Evolutionary conservation across 30 jellyfish, hydroid and myxozoan genomes (phyloP).

Genomic region (Cassiopea xamachana): DNA sequence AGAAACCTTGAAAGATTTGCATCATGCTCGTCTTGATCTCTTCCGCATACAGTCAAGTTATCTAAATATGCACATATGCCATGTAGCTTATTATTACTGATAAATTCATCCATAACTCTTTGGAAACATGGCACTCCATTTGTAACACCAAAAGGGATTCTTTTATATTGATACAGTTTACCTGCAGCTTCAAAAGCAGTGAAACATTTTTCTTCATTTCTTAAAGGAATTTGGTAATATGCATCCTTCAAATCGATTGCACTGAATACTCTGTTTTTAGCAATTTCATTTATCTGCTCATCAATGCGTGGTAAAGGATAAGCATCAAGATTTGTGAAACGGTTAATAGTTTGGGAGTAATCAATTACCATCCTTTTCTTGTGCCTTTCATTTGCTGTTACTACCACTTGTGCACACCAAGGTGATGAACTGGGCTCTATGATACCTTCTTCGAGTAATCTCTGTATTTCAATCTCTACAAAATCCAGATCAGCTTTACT

Average conservation of each 20-base stretch:
- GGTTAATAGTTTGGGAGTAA: conserved; percentile 49
- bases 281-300: conserved; percentile 8
- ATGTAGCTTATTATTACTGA: conserved; percentile 13
- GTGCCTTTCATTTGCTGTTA: conserved; percentile 23
- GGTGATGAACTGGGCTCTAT: conserved; percentile 85
- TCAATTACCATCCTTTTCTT: conserved; percentile 58
- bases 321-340: conserved; percentile 71
- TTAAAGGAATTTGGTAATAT: conserved; percentile 49
- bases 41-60: conserved; percentile 67
- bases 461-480: conserved; percentile 35
- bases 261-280: conserved; percentile 37
- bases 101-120: conserved; percentile 30
- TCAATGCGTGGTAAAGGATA: conserved; percentile 51
- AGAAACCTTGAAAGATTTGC: conserved; percentile 60
- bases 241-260: conserved; percentile 58
- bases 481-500: conserved; percentile 36
- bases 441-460: conserved; percentile 71
- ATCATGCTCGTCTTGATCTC: conserved; percentile 72
- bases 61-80: conserved; percentile 58
- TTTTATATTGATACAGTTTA: conserved; percentile 34
- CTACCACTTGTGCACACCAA: conserved; percentile 86
- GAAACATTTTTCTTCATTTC: conserved; percentile 16
- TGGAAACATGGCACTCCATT: conserved; percentile 60
- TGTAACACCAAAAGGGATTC: conserved; percentile 74
- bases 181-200: conserved; percentile 52